Conservation (phyloP, 2,888 invertebrate species). For the Orthosia cruda region DNA sequence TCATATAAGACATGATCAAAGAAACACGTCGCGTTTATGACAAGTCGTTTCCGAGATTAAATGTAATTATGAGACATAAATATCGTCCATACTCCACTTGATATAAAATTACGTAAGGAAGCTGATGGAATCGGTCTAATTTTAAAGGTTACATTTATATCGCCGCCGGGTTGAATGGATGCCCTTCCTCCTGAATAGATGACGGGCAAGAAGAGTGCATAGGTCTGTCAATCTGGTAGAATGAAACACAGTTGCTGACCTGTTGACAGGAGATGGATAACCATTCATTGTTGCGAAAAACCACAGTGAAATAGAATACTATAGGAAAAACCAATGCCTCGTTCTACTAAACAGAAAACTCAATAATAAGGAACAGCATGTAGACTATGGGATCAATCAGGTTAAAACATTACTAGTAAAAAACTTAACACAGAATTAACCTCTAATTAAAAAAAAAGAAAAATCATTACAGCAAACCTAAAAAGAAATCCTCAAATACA, state of each 20-base stretch:
- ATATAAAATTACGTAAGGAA: slow-evolving; percentile 27
- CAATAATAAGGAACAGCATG: neutral
- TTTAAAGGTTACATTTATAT: slow-evolving; percentile 22
- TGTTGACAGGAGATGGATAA: neutral
- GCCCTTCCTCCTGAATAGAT: neutral
- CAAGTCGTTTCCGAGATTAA: slow-evolving; percentile 23
- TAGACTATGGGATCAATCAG: neutral
- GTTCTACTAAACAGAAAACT: neutral
- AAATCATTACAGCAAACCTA: neutral
- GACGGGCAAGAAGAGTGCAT: neutral
- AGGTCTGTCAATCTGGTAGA: slow-evolving; percentile 8
- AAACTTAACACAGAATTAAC: neutral
- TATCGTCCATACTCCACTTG: slow-evolving; percentile 10
- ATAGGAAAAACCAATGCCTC: neutral
- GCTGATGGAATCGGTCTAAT: slow-evolving; percentile 23
- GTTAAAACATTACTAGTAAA: neutral
- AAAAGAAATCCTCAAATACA: slow-evolving; percentile 17
- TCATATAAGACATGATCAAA: slow-evolving; percentile 48
- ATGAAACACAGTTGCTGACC: too few relatives aligned
- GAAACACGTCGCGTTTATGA: slow-evolving; percentile 18
- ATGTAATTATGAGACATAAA: slow-evolving; percentile 37
- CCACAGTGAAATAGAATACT: neutral
- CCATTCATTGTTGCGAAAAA: neutral
- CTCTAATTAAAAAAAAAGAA: neutral
- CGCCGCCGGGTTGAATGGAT: neutral